Evolutionary conservation across 2,113 vertebrate species (phyloP), one percentile per base, ranked within the genome.

Genomic region (Syngnathus floridae): DNA sequence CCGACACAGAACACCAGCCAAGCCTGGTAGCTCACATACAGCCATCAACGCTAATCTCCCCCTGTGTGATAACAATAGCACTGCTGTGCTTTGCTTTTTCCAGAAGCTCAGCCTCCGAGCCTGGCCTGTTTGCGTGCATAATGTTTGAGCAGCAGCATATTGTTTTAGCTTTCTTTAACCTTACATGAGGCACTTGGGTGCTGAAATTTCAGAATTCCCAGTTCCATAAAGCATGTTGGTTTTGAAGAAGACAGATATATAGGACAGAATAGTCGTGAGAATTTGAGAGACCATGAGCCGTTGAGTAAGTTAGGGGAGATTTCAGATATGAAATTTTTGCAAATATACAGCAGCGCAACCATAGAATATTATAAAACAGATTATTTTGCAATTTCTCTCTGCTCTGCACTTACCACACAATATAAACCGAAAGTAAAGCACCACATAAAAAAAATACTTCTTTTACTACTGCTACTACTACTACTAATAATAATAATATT

Each of bases 31-130:
- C 72, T 80, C 74, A 37, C 67, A 77, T 77, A 45, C 72, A 85
- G 76, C 73, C 79, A 77, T 76, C 77, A 86, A 75, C 12, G 64
- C 79, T 86, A 87, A 89, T 87, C 79, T 86, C 83, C 83, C 51
- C 74, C 84, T 80, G 82, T 70, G 81, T 77, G 71, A 80, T 86
- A 86, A 88, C 82, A 87, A 88, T 86, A 81, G 81, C 64, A 55
- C 85, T 86, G 84, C 88, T 87, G 82, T 77, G 74, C 73, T 79
- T 56, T 73, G 60, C 80, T 79, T 85, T 80, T 77, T 68, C 64
- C 56, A 73, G 83, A 69, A 82, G 69, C 80, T 81, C 70, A 67
- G 67, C 73, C 68, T 69, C 40, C 55, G 65, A 67, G 72, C 66
- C 70, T 66, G 66, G 62, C 77, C 75, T 76, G 69, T 85, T 80